These are phyloP conservation scores for Harlomillsia oculata DNA, from an alignment of 1,140 invertebrate species.

Conservation along the genomic window DNA sequence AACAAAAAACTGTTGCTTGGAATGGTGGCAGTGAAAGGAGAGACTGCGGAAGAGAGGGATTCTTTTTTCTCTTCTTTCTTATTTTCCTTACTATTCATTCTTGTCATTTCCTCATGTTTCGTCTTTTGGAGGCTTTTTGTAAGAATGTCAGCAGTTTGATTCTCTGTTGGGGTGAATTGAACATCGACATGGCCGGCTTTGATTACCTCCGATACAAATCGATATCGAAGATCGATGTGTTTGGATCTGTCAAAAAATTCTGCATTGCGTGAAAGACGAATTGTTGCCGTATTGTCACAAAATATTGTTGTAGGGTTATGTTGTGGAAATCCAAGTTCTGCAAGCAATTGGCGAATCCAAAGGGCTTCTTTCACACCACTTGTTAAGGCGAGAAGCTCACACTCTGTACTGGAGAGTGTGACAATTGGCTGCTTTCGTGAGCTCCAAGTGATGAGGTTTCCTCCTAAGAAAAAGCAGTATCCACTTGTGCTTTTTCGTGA, in stretches of 20 bases:
- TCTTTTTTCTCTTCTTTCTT: background rate
- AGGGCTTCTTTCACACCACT: background rate
- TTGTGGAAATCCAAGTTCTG: constrained; percentile 3
- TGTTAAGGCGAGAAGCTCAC: background rate
- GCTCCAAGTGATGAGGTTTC: constrained; percentile 32
- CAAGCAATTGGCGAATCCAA: background rate
- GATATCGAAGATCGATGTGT: constrained; percentile 37
- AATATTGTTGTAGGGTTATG: background rate
- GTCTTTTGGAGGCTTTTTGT: constrained; percentile 30
- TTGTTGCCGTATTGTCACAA: constrained; percentile 30
- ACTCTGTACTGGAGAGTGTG: constrained; percentile 39
- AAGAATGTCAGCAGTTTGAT: constrained; percentile 33
- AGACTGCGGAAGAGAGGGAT: too few relatives aligned
- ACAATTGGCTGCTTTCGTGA: constrained; percentile 40
- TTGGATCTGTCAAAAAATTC: constrained; percentile 36
- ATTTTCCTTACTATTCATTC: background rate
- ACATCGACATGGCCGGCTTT: constrained; percentile 8
- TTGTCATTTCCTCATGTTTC: constrained; percentile 33
- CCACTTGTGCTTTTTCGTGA: constrained; percentile 5
- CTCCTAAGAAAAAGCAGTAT: background rate
- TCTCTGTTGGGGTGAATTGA: constrained; percentile 1
- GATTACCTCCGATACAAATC: constrained; percentile 30
- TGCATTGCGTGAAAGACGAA: constrained; percentile 32
- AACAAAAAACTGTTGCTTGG: too few relatives aligned
- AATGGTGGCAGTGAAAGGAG: too few relatives aligned